phyloP scores from a whole-genome alignment of 2,888 invertebrate species.

The Smittia aterrima region DNA sequence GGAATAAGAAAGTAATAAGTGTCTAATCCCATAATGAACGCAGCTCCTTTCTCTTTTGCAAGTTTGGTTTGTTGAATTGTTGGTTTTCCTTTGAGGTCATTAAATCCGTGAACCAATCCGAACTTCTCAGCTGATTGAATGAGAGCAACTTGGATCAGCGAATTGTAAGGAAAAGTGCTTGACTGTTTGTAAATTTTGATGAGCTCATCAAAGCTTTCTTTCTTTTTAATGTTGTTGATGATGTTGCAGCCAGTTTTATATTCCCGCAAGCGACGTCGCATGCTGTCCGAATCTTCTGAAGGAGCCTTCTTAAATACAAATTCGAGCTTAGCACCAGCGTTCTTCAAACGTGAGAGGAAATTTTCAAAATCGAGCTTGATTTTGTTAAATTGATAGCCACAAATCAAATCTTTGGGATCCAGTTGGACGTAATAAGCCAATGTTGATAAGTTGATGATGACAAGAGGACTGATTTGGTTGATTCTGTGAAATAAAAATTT shows the following conservation, averaged over 20 bases:
- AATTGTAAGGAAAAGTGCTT: background rate
- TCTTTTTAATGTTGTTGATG: background rate
- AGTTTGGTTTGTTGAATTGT: background rate
- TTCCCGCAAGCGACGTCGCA: background rate
- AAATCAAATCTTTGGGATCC: background rate
- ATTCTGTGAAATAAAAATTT: background rate
- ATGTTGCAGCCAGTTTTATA: background rate
- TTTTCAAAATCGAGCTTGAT: background rate
- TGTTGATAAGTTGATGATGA: slow-evolving; percentile 18
- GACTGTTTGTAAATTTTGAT: no score
- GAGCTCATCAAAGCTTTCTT: background rate
- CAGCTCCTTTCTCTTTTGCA: background rate
- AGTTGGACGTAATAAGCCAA: background rate
- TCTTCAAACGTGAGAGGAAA: background rate
- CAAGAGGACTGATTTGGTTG: background rate
- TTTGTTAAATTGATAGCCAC: slow-evolving; percentile 21
- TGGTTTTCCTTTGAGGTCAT: background rate
- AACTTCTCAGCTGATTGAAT: slow-evolving; percentile 22
- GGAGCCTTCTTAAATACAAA: slow-evolving; percentile 3
- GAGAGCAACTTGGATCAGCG: background rate
- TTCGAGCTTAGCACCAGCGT: background rate
- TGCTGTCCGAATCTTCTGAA: background rate
- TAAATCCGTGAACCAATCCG: background rate
- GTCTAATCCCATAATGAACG: background rate
- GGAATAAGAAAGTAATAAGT: background rate